Percentiles rank a stretch among this genome's conserved stretches.
Conservation (phyloP, 2,888 invertebrate species). For the Meandrusa payeni region DNA sequence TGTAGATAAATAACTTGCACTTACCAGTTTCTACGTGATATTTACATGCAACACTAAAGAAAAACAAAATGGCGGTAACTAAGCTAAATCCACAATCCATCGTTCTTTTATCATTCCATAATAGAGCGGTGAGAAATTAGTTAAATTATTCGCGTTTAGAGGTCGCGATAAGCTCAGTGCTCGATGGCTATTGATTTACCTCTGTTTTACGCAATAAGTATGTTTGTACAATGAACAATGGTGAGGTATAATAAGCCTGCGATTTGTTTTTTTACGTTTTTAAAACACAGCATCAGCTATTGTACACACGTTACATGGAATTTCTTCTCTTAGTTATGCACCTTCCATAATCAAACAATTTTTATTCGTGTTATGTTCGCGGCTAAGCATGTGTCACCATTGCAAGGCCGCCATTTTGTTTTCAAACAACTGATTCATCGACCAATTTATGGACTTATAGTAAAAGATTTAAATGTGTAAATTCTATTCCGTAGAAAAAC, state of each 20-base stretch:
- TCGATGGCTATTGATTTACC: background rate
- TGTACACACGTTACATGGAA: constrained; percentile 4
- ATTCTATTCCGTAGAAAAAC: too few species aligned
- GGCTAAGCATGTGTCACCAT: too few species aligned
- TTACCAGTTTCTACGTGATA: constrained; percentile 12
- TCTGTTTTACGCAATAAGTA: constrained; percentile 10
- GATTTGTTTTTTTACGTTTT: constrained; percentile 6
- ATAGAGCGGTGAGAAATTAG: constrained; percentile 5
- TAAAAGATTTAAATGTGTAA: too few species aligned
- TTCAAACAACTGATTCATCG: too few species aligned
- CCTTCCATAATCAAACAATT: too few species aligned
- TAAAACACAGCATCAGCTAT: constrained; percentile 11
- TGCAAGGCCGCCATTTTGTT: too few species aligned
- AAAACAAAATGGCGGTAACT: constrained; percentile 1
- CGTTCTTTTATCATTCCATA: constrained; percentile 8
- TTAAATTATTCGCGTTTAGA: background rate
- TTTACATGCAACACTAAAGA: background rate
- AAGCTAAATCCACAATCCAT: constrained; percentile 9
- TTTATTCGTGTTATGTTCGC: too few species aligned
- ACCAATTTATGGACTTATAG: too few species aligned
- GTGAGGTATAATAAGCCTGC: constrained; percentile 6
- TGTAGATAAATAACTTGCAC: constrained; percentile 28
- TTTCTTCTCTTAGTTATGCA: background rate
- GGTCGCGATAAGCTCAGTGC: background rate
- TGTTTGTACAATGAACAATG: constrained; percentile 14